Percentiles rank a stretch among this genome's conserved stretches.
Evolutionary conservation across 2,113 vertebrate genomes (phyloP).

Genomic region (Casuarius casuarius): DNA sequence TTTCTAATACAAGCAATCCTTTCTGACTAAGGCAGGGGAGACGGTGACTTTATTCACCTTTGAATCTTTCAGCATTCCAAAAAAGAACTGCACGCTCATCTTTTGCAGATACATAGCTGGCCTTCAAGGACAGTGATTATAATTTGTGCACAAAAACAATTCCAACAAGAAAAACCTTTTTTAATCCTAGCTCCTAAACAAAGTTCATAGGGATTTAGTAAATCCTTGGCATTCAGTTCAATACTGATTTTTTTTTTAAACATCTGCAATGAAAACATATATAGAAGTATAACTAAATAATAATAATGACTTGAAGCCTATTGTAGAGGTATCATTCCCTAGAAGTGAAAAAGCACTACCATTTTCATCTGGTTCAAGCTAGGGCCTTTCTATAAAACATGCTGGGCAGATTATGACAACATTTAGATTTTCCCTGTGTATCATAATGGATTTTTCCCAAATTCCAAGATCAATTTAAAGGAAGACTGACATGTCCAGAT

Average conservation of each 20-base stretch:
- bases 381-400: not conserved
- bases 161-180: not conserved
- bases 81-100: not conserved
- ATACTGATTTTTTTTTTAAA: not conserved
- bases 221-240: not conserved
- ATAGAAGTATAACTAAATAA: not conserved
- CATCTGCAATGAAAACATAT: not conserved
- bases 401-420: not conserved
- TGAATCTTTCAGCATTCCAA: not conserved
- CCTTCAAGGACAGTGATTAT: not conserved
- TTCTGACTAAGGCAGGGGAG: not conserved
- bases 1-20: not conserved
- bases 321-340: not conserved
- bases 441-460: not conserved
- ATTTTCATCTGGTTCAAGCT: not conserved
- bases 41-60: not conserved
- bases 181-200: not conserved
- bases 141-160: not conserved
- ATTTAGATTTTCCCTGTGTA: not conserved
- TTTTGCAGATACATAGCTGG: not conserved
- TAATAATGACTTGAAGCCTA: not conserved
- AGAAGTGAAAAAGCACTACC: not conserved
- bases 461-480: not conserved
- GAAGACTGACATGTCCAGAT: not conserved
- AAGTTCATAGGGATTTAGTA: not conserved